Conservation (phyloP, 2,113 vertebrate species). For the Phycodurus eques region DNA sequence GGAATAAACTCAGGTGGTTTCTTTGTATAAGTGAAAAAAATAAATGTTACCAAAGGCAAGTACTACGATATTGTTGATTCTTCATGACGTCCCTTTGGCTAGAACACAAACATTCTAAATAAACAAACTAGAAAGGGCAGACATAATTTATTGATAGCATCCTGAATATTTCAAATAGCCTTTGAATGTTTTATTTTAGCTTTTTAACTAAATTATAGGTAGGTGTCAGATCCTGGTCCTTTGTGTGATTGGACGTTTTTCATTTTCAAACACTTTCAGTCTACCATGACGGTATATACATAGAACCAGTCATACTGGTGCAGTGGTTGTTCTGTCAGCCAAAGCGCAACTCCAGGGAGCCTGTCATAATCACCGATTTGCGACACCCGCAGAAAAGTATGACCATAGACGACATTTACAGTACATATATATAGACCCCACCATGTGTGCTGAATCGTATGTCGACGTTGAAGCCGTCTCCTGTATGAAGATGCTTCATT, state of each 20-base stretch:
- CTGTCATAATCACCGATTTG: too few species aligned
- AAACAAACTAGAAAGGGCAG: neutral
- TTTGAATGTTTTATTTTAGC: neutral
- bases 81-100: neutral
- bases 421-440: too few species aligned
- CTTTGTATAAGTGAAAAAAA: too few species aligned
- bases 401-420: too few species aligned
- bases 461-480: too few species aligned
- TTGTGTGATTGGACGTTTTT: neutral
- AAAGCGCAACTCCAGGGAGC: too few species aligned
- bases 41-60: neutral
- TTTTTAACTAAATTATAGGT: neutral
- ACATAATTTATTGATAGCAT: conserved; percentile 16
- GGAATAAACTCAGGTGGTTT: neutral
- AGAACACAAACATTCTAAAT: neutral
- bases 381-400: too few species aligned
- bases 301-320: neutral
- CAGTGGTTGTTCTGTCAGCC: too few species aligned
- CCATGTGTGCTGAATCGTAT: too few species aligned
- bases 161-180: conserved; percentile 9
- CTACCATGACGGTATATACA: neutral
- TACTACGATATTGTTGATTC: neutral
- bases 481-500: too few species aligned
- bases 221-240: neutral
- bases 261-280: neutral